Percentiles rank a stretch among this genome's conserved stretches.
Evolutionary conservation across 64 coral and sea anemone species (phyloP).

Genomic region (Actinia tenebrosa): DNA sequence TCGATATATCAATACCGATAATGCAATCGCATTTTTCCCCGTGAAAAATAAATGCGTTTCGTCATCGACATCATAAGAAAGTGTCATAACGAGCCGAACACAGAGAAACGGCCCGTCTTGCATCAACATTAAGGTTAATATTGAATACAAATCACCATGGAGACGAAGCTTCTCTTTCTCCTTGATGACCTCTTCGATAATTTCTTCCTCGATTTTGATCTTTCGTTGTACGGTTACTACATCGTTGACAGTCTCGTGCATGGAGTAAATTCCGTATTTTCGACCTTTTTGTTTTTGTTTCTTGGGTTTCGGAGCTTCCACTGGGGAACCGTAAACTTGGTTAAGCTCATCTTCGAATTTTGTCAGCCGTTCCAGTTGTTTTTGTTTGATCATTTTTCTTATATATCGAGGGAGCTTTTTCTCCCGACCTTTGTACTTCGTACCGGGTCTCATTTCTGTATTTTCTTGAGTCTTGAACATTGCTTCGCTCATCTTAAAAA

Average conservation of each 20-base stretch:
- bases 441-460: slow-evolving; percentile 19
- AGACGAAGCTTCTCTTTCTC: slow-evolving; percentile 67
- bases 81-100: slow-evolving; percentile 71
- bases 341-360: slow-evolving; percentile 43
- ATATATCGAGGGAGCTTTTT: slow-evolving; percentile 80
- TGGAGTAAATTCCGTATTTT: slow-evolving; percentile 55
- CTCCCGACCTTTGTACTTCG: slow-evolving; percentile 4
- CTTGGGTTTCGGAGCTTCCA: slow-evolving; percentile 21
- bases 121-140: slow-evolving; percentile 89
- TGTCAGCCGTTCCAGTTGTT: slow-evolving; percentile 46
- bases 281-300: slow-evolving; percentile 9
- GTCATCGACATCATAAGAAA: slow-evolving; percentile 60
- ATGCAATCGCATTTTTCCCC: slow-evolving; percentile 86
- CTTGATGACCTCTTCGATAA: slow-evolving; percentile 69
- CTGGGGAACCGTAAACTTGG: slow-evolving; percentile 17
- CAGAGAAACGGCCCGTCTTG: slow-evolving; percentile 94
- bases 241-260: slow-evolving; percentile 75
- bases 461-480: slow-evolving; percentile 3
- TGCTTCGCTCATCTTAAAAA: not conserved
- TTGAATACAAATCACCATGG: slow-evolving; percentile 93
- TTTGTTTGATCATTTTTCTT: slow-evolving; percentile 62
- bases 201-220: slow-evolving; percentile 68
- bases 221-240: slow-evolving; percentile 83
- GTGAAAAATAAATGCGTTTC: slow-evolving; percentile 92
- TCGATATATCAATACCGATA: slow-evolving; percentile 78